Conservation (phyloP, 1,140 invertebrate genomes). For the Cyclina sinensis region DNA sequence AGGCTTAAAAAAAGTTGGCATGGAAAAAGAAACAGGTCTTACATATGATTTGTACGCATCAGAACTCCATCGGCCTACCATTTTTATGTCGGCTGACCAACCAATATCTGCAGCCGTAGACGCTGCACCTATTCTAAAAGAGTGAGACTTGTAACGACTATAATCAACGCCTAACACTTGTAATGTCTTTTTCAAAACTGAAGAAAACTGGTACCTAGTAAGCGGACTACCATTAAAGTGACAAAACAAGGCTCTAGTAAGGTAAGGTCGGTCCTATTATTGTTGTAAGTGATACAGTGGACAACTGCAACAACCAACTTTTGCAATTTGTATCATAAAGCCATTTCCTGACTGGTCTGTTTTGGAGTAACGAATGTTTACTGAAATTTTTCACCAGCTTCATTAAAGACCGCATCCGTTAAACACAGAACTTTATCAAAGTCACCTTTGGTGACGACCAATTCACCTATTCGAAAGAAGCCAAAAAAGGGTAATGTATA, state of each 20-base stretch:
- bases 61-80: not conserved
- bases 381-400: not conserved
- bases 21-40: not conserved
- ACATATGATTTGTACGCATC: not conserved
- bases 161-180: not conserved
- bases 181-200: slow-evolving; percentile 4
- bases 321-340: not conserved
- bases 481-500: not conserved
- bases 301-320: not conserved
- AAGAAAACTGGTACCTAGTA: slow-evolving; percentile 14
- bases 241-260: not conserved
- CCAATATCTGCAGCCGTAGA: too few species aligned
- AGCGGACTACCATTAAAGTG: not conserved
- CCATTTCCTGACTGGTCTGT: slow-evolving; percentile 24
- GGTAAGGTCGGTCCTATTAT: not conserved
- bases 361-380: slow-evolving; percentile 34
- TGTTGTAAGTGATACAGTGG: not conserved
- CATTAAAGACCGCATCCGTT: not conserved
- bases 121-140: not conserved
- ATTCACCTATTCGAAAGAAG: slow-evolving; percentile 12
- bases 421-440: not conserved
- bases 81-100: not conserved
- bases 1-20: not conserved
- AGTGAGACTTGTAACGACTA: not conserved
- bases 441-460: not conserved